A percentile compares a stretch with the other conserved stretches of the same genome.
Conservation (phyloP, 2,113 vertebrate genomes). For the Varanus salvator region DNA sequence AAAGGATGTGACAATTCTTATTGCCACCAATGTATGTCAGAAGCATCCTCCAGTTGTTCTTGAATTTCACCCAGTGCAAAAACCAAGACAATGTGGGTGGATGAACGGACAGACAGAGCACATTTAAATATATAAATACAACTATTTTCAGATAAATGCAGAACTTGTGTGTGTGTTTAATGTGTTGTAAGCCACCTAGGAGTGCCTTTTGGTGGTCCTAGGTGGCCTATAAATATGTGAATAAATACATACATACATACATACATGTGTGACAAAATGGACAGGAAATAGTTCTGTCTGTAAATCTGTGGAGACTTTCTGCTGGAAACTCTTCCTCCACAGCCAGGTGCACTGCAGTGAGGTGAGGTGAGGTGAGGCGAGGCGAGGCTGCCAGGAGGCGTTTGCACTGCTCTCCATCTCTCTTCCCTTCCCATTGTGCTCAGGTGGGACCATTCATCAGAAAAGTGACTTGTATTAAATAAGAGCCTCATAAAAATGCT, state of each 20-base stretch:
- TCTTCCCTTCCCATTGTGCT: neutral
- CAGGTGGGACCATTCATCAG: neutral
- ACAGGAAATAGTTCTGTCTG: neutral
- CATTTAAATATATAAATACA: neutral
- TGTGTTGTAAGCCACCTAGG: no score
- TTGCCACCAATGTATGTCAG: neutral
- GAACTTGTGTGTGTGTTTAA: neutral
- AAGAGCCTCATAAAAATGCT: slow-evolving; percentile 28
- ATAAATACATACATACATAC: no score
- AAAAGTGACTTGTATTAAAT: neutral
- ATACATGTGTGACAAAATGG: neutral
- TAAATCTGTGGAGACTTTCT: neutral
- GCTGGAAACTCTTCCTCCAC: neutral
- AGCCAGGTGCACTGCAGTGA: neutral
- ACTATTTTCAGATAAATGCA: neutral
- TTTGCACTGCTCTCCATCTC: neutral
- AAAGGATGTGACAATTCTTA: neutral
- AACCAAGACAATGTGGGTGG: no score
- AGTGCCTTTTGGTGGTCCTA: no score
- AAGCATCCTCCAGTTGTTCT: neutral
- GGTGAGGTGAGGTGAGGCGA: no score
- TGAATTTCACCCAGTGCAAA: no score
- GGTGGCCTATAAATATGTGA: no score
- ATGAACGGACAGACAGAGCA: no score
- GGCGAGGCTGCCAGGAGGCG: neutral